Evolutionary conservation across 2,113 vertebrate species (phyloP).

Genomic region (Tenebrosternarchus preto): DNA sequence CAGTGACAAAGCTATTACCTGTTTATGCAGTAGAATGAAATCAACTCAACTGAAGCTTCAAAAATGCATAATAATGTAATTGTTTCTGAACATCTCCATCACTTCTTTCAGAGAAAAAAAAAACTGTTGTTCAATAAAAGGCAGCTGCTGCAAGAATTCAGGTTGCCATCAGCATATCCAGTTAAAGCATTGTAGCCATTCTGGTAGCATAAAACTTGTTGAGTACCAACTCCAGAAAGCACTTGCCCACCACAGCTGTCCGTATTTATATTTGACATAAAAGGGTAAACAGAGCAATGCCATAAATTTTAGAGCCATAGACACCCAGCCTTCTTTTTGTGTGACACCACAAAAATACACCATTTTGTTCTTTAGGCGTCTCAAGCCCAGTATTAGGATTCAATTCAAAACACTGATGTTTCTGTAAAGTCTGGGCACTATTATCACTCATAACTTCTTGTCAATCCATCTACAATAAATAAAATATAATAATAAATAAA

Average conservation of each 20-base stretch:
- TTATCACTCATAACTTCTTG: conserved; percentile 45
- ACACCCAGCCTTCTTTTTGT: conserved; percentile 56
- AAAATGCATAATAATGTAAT: conserved; percentile 27
- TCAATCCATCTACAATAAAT: conserved; percentile 29
- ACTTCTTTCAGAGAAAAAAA: conserved; percentile 37
- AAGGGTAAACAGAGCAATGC: conserved; percentile 55
- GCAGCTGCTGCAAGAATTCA: conserved; percentile 56
- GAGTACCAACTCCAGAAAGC: conserved; percentile 60
- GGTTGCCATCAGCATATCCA: conserved; percentile 48
- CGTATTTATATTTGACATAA: conserved; percentile 72
- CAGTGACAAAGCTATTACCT: too few species aligned
- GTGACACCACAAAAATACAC: conserved; percentile 38
- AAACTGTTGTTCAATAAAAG: conserved; percentile 44
- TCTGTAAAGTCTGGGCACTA: conserved; percentile 40
- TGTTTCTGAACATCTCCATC: conserved; percentile 1
- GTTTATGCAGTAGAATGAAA: not conserved
- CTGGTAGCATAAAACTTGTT: conserved; percentile 64
- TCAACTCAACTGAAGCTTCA: not conserved
- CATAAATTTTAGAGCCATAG: conserved; percentile 55
- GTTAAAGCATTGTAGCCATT: conserved; percentile 61
- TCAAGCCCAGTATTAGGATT: conserved; percentile 18
- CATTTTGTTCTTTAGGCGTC: conserved; percentile 8
- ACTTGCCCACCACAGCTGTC: conserved; percentile 67
- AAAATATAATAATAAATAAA: too few species aligned
- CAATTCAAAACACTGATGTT: conserved; percentile 31